Evolutionary conservation across 1,140 invertebrate species (phyloP), one percentile per base, ranked within the genome.

Genomic region (Caenorhabditis tropicalis): DNA sequence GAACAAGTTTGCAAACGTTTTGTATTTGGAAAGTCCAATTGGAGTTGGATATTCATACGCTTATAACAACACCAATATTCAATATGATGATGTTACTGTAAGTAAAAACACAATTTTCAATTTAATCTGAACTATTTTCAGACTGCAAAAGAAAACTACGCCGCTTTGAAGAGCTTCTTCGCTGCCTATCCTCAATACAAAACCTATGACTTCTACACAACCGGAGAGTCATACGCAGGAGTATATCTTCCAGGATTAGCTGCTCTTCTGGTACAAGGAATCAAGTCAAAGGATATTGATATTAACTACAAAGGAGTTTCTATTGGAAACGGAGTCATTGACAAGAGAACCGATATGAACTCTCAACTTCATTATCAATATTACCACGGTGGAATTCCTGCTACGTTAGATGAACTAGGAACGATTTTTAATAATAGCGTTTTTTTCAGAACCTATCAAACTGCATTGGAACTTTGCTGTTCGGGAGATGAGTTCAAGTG

Each of bases 1-100:
- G 93, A 93, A 93, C 86, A 91, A 88, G 88, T 81, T 84, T 83
- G 95, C 95, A 48, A 96, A 96, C 91, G 95, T 97, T 27, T 60
- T 93, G 5, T 93, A 92, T 86, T 81, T 93, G 31, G 93, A 94
- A 87, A 90, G 92, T n/a, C 93, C 93, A 79, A 92, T 92, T 39
- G 93, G 93, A 84, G 93, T 93, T 65, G 93, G 93, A 0, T 93
- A 91, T 86, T 93, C 93, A 0, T 93, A 93, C 86, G 88, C 65
- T 19, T 84, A 53, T 60, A 49, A 51, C 29, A 60, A 82, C 91
- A 81, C 90, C 83, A 7, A 92, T 91, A 49, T 88, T 43, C 24
- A 80, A 29, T 79, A 70, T 1, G 87, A 91, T 88, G 92, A 93
- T 90, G 91, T 92, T 84, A 79, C 89, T 83, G 91, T 91, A 53